phyloP scores from a whole-genome alignment of 2,888 invertebrate species.

The Thecophora atra region DNA sequence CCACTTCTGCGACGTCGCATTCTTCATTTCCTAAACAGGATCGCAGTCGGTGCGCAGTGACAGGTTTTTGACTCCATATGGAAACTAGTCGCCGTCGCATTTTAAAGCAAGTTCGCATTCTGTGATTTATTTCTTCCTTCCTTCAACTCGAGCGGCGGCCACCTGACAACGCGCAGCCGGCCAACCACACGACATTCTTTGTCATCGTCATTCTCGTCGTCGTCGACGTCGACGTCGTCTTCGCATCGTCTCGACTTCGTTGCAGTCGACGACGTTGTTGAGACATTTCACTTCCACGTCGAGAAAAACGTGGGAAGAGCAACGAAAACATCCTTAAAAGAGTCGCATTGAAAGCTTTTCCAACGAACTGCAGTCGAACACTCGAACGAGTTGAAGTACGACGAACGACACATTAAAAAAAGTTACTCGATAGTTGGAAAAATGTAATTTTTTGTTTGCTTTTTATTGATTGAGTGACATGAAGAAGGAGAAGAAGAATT shows the following conservation, averaged over 20 bases:
- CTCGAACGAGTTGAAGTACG: neutral
- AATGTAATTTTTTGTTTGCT: neutral
- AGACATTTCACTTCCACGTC: neutral
- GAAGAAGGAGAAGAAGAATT: neutral
- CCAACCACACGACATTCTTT: neutral
- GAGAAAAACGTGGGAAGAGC: conserved; percentile 5
- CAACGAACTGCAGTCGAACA: neutral
- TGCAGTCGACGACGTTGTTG: too few species aligned
- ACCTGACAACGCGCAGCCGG: neutral
- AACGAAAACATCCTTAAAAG: neutral
- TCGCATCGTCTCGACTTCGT: too few species aligned
- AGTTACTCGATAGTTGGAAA: neutral
- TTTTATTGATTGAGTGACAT: neutral
- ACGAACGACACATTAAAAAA: neutral
- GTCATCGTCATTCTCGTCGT: too few species aligned
- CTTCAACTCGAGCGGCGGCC: neutral
- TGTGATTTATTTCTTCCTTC: conserved; percentile 21
- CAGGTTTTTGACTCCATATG: conserved; percentile 30
- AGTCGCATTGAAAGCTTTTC: neutral
- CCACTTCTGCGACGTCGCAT: neutral
- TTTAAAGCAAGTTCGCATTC: conserved; percentile 20
- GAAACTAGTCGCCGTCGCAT: conserved; percentile 19
- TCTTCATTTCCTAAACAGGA: conserved; percentile 32
- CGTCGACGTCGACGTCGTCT: too few species aligned
- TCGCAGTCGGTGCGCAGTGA: neutral